A percentile compares a stretch with the other conserved stretches of the same genome.
Conservation (phyloP, 1,140 invertebrate genomes). For the Drosophila guanche region DNA sequence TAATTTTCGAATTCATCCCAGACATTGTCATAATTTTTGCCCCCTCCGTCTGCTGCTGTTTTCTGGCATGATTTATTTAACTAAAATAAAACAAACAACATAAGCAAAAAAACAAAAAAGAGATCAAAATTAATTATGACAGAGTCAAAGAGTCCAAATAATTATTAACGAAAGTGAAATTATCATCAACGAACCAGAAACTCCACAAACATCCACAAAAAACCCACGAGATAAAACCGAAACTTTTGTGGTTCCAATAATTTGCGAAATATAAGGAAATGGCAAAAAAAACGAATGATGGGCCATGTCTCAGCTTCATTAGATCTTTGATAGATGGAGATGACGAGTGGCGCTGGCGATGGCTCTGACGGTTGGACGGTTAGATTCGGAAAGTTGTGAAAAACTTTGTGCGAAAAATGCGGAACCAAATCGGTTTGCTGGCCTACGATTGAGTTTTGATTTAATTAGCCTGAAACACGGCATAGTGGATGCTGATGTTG, state of each 20-base stretch:
- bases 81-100: constrained; percentile 19
- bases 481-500: constrained; percentile 5
- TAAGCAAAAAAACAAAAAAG: constrained; percentile 18
- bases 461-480: constrained; percentile 46
- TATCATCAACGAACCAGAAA: constrained; percentile 40
- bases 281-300: constrained; percentile 16
- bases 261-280: constrained; percentile 17
- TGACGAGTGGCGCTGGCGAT: constrained; percentile 14
- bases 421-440: constrained; percentile 48
- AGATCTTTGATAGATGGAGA: constrained; percentile 53
- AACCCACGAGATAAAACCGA: neutral
- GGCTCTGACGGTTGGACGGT: constrained; percentile 9
- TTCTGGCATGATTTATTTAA: constrained; percentile 61
- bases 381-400: constrained; percentile 44
- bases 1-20: constrained; percentile 37
- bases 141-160: constrained; percentile 47
- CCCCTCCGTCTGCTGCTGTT: constrained; percentile 8
- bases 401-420: constrained; percentile 50
- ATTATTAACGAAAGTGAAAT: constrained; percentile 73
- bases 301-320: constrained; percentile 36
- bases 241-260: constrained; percentile 34
- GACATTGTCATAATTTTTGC: constrained; percentile 40
- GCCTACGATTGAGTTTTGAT: constrained; percentile 37
- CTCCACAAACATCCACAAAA: constrained; percentile 1
- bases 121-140: constrained; percentile 63